A percentile compares a stretch with the other conserved stretches of the same genome.
phyloP scores from a whole-genome alignment of 2,113 vertebrate species.

The Phalacrocorax carbo region DNA sequence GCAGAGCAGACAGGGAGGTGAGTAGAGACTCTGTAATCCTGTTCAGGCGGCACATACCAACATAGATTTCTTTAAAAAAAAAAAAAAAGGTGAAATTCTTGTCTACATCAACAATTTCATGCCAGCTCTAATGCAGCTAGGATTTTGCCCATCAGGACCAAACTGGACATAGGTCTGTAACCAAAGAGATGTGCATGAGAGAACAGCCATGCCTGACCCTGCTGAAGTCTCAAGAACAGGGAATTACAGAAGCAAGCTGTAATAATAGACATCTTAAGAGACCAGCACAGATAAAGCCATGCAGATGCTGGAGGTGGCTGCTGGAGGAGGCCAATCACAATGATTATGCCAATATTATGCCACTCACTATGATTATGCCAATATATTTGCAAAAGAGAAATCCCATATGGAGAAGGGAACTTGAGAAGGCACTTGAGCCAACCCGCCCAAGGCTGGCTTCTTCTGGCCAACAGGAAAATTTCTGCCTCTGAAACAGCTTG shows the following conservation, averaged over 20 bases:
- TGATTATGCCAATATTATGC: not conserved
- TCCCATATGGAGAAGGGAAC: not conserved
- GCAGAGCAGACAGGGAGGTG: accelerated
- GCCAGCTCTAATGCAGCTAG: not conserved
- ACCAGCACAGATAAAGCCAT: not conserved
- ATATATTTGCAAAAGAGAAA: not conserved
- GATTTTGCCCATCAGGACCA: not conserved
- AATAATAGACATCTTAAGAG: not conserved
- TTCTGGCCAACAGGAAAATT: not conserved
- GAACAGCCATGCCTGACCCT: not conserved
- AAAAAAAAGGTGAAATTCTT: not conserved
- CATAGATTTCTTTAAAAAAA: not conserved
- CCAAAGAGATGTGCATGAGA: not conserved
- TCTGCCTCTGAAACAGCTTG: not conserved
- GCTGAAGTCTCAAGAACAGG: not conserved
- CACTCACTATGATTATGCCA: not conserved
- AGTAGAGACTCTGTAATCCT: not conserved
- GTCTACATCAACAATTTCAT: not conserved
- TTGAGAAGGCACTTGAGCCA: not conserved
- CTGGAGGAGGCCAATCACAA: accelerated
- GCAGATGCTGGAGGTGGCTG: not conserved
- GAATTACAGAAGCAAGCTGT: not conserved
- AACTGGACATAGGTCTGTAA: not conserved
- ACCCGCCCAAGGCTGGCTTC: not conserved
- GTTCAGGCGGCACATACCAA: not conserved